Evolutionary conservation across 2,888 invertebrate genomes (phyloP), one percentile per base, ranked within the genome.

Genomic region (Odontocerum albicorne): DNA sequence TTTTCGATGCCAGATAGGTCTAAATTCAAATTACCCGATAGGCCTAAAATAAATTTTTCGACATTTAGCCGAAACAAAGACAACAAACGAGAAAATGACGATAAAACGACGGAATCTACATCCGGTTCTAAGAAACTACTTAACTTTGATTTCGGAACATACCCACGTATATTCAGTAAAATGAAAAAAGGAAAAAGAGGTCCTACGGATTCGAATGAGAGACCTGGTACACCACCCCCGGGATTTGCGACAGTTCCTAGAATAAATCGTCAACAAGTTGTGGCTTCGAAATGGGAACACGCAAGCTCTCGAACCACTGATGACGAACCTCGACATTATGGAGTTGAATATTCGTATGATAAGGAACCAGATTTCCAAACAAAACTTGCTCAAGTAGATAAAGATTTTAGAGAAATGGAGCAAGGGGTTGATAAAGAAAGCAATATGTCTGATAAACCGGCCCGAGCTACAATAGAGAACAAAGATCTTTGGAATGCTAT

Each of bases 81-180:
- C 55, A 65, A 69, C 36, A 74, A 73, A 63, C 62, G 66, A 16
- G 69, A 70, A 40, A 12, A 70, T 40, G 59, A 67, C 54, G 66
- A 64, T 51, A 73, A 75, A 31, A 75, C 79, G 49, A 81, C 80
- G 36, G 78, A 80, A 63, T 75, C 79, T 4, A 73, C 74, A 22
- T 72, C 70, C 17, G 77, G 77, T 40, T 76, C 79, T 36, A 75
- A 76, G 40, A 81, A 80, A 63, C 82, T 80, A 63, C 87, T 90
- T 66, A 83, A 84, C 45, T 84, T 85, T 66, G 88, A 88, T 70
- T 85, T 88, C 61, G 83, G 84, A 63, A 91, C 92, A 0, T 90
- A 88, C 67, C 92, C 92, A 0, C 81, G 90, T 63, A 79, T 91
- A 62, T 84, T 86, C 64, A 70, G 69, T 55, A 72, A 72, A 63